Evolutionary conservation across 2,113 vertebrate species (phyloP).

Genomic region (Phalacrocorax pelagicus): DNA sequence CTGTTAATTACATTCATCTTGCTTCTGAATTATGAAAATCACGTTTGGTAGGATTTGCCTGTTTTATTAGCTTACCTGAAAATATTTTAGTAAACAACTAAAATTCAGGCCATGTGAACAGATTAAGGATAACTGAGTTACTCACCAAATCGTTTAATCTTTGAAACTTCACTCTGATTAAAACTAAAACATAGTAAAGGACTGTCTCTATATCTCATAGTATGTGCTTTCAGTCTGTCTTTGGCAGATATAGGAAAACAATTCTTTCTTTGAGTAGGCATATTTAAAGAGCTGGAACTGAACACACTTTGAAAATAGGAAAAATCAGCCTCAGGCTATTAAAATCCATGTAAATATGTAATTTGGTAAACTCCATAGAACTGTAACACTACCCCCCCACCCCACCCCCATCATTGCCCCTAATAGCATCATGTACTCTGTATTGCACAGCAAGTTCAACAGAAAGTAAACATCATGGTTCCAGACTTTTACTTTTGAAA

Average conservation of each 20-base stretch:
- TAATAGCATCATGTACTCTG: background rate
- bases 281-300: background rate
- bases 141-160: background rate
- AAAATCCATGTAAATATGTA: background rate
- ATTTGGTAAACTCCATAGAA: background rate
- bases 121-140: background rate
- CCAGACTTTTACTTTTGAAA: background rate
- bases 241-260: background rate
- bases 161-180: background rate
- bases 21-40: background rate
- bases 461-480: background rate
- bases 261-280: background rate
- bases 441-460: background rate
- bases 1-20: background rate
- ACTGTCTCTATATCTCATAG: background rate
- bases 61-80: background rate
- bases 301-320: background rate
- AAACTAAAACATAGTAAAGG: background rate
- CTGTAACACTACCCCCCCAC: too few relatives aligned
- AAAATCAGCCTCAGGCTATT: background rate
- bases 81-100: background rate
- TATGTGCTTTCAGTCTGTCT: background rate
- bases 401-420: background rate
- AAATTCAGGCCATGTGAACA: background rate
- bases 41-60: background rate